A percentile compares a stretch with the other conserved stretches of the same genome.
Evolutionary conservation across 2,888 invertebrate genomes (phyloP).

Genomic region (Drosophila nr. perissopoda): DNA sequence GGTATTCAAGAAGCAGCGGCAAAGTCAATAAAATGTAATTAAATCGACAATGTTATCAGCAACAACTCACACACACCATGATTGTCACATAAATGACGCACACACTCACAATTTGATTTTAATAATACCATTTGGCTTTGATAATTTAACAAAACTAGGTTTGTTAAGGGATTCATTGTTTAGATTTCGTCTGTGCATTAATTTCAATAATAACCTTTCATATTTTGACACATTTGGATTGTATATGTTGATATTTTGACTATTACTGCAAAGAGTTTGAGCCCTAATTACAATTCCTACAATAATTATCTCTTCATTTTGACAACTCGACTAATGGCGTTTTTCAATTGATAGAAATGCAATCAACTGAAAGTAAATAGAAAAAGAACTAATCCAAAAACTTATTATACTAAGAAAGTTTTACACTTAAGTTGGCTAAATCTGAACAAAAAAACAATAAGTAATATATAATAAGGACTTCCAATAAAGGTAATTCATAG

Average conservation of each 20-base stretch:
- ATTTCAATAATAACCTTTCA: constrained; percentile 21
- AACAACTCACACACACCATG: background rate
- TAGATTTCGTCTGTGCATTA: constrained; percentile 15
- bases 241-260: background rate
- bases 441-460: background rate
- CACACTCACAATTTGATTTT: constrained; percentile 39
- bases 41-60: constrained; percentile 78
- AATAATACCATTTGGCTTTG: constrained; percentile 21
- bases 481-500: constrained; percentile 26
- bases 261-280: background rate
- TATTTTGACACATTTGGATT: constrained; percentile 16
- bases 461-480: background rate
- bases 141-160: constrained; percentile 9
- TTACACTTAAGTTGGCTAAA: constrained; percentile 20
- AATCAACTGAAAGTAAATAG: background rate
- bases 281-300: background rate
- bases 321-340: background rate
- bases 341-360: background rate
- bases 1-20: constrained; percentile 26
- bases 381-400: background rate
- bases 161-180: constrained; percentile 20
- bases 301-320: background rate
- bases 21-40: constrained; percentile 78
- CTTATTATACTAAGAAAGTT: constrained; percentile 10
- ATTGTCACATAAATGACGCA: constrained; percentile 4